Percentiles rank a stretch among this genome's conserved stretches.
Evolutionary conservation across 1,140 invertebrate species (phyloP).

Genomic region (Acyrthosiphon pisum): DNA sequence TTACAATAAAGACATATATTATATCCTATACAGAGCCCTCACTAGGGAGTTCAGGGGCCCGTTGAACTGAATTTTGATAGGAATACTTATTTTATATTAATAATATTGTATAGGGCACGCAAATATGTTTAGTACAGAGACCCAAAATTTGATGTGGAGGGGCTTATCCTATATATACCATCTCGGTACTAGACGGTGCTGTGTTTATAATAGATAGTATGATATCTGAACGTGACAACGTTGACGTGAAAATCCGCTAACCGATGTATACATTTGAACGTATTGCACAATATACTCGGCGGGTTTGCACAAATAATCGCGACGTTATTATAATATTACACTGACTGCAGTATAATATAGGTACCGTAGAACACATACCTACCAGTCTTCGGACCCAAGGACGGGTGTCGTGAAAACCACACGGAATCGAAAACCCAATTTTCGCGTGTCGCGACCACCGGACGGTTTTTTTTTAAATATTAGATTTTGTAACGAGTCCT

Average conservation of each 20-base stretch:
- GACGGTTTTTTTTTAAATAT: not conserved
- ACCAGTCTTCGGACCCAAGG: not conserved
- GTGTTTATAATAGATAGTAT: not conserved
- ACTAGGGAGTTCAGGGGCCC: too few species aligned
- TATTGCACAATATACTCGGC: not conserved
- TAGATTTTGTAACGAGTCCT: slow-evolving; percentile 34
- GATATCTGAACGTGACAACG: slow-evolving; percentile 2
- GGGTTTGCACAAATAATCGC: not conserved
- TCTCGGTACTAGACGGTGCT: too few species aligned
- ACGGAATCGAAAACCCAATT: slow-evolving; percentile 16
- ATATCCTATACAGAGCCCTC: too few species aligned
- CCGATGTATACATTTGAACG: not conserved
- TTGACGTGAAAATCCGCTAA: slow-evolving; percentile 29
- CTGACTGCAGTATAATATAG: too few species aligned
- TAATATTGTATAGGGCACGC: too few species aligned
- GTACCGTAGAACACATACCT: not conserved
- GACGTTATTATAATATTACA: not conserved
- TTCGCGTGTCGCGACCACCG: not conserved
- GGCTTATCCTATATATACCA: too few species aligned
- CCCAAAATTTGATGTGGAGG: too few species aligned
- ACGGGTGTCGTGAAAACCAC: slow-evolving; percentile 29
- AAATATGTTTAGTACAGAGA: too few species aligned
- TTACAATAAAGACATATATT: not conserved
- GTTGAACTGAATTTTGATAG: too few species aligned
- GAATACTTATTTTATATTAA: too few species aligned